phyloP scores from a whole-genome alignment of 2,888 invertebrate species.

The Ornithoptera priamus region DNA sequence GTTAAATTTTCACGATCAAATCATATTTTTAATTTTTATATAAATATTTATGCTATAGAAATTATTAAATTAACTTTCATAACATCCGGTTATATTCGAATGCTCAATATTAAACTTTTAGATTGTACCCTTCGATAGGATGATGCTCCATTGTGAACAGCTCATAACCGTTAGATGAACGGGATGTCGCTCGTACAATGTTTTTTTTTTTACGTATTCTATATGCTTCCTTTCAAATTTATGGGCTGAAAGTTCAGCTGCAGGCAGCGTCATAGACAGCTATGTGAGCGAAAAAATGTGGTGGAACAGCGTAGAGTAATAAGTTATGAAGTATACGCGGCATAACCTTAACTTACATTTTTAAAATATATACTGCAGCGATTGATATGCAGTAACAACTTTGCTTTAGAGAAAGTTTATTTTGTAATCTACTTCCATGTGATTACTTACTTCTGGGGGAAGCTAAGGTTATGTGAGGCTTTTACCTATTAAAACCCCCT shows the following conservation, averaged over 20 bases:
- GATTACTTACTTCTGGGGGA: too few relatives aligned
- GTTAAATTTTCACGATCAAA: too few relatives aligned
- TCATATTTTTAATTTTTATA: too few relatives aligned
- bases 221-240: constrained; percentile 21
- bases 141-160: constrained; percentile 11
- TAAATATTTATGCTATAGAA: too few relatives aligned
- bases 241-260: constrained; percentile 18
- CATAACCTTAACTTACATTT: too few relatives aligned
- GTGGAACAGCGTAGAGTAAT: neutral
- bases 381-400: too few relatives aligned
- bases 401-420: too few relatives aligned
- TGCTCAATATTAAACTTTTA: constrained; percentile 9
- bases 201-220: constrained; percentile 8
- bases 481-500: too few relatives aligned
- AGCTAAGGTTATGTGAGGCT: too few relatives aligned
- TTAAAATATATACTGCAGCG: too few relatives aligned
- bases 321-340: neutral
- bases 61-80: neutral
- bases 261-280: constrained; percentile 17
- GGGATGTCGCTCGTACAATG: constrained; percentile 7
- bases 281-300: constrained; percentile 5
- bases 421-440: too few relatives aligned
- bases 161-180: neutral
- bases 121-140: constrained; percentile 9
- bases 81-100: neutral